Evolutionary conservation across 2,113 vertebrate species (phyloP), one percentile per base, ranked within the genome.

Genomic region (Phaethon lepturus): DNA sequence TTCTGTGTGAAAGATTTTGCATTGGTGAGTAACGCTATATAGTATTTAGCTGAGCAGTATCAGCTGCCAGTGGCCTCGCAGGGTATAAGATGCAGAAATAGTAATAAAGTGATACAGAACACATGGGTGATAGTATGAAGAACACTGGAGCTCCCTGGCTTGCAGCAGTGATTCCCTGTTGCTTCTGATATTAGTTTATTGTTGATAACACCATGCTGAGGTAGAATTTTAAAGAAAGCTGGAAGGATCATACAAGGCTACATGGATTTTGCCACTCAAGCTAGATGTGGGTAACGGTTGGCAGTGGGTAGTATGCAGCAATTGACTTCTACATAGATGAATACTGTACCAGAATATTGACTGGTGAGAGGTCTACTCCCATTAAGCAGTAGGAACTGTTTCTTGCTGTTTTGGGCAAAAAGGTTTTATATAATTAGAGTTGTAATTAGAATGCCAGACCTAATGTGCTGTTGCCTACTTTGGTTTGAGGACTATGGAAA

Each of bases 391-490:
- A 96, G 93, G 97, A 97, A 94, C 76, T 81, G 85, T 85, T 88
- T 92, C 86, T 97, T 96, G 88, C 89, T 95, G 82, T 83, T 97
- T 96, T 67, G 94, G 93, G 94, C 73, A 96, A 94, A 97, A 98
- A 97, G 80, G 60, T 87, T 97, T 97, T 94, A 80, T 33, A 56
- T 50, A 82, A 95, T 98, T 96, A 96, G 80, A 96, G 68, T 90
- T 97, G 85, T 98, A 98, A 98, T 98, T 98, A 96, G 96, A 97
- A 92, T 92, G 64, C 52, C 79, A 97, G 92, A 77, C n/a, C 91
- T 98, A 96, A 98, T 98, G 93, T 98, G 94, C 91, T 89, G 29
- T 95, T 97, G 87, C 71, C 89, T 95, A 66, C 75, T 95, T 89
- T 69, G 81, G 55, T 85, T 97, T 96, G 81, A 96, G 88, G 19